Evolutionary conservation across 2,888 invertebrate species (phyloP).

Genomic region (Octodonta nipae): DNA sequence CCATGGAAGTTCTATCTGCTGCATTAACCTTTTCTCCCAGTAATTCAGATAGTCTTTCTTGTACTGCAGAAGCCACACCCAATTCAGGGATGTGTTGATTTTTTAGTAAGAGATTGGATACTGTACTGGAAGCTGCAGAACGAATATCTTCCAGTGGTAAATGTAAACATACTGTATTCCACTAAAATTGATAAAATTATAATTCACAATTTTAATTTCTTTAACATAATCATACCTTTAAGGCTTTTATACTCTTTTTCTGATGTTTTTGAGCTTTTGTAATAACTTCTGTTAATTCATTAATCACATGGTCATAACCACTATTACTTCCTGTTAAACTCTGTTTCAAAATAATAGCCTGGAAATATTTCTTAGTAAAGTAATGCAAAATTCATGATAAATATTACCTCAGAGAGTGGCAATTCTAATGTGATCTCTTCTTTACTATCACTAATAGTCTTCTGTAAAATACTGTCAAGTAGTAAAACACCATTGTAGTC

Average conservation of each 20-base stretch:
- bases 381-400: background rate
- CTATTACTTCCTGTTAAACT: slow-evolving; percentile 58
- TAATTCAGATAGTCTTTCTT: slow-evolving; percentile 71
- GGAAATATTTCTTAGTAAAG: slow-evolving; percentile 37
- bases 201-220: slow-evolving; percentile 1
- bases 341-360: slow-evolving; percentile 72
- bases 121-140: slow-evolving; percentile 63
- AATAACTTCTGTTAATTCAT: slow-evolving; percentile 65
- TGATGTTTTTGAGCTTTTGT: slow-evolving; percentile 54
- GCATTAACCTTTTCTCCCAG: slow-evolving; percentile 39
- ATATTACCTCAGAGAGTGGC: slow-evolving; percentile 65
- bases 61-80: slow-evolving; percentile 78
- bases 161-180: slow-evolving; percentile 79
- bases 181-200: slow-evolving; percentile 43
- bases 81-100: slow-evolving; percentile 74
- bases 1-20: slow-evolving; percentile 58
- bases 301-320: slow-evolving; percentile 53
- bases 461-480: slow-evolving; percentile 78
- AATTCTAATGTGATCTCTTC: slow-evolving; percentile 73
- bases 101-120: slow-evolving; percentile 68
- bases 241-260: slow-evolving; percentile 77
- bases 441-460: slow-evolving; percentile 61
- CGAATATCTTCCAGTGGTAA: slow-evolving; percentile 68
- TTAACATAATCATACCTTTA: slow-evolving; percentile 50
- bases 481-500: slow-evolving; percentile 85